Conservation (phyloP, 1,140 invertebrate genomes). For the Heliconius congener region DNA sequence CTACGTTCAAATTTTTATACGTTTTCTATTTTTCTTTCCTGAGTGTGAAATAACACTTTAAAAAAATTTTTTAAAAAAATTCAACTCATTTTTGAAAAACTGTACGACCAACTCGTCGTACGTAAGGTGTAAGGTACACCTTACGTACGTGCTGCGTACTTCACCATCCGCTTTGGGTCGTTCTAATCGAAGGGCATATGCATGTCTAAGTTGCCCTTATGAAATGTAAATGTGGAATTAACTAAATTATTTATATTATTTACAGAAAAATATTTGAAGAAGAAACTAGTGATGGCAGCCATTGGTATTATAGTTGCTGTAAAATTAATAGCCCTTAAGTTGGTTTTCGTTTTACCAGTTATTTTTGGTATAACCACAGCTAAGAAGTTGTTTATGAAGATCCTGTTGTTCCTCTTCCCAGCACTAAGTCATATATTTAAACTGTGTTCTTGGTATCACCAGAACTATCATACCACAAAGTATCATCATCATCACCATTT, state of each 20-base stretch:
- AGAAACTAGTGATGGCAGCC: conserved; percentile 87
- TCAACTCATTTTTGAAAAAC: too few relatives aligned
- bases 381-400: conserved; percentile 90
- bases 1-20: too few relatives aligned
- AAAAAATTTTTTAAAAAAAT: too few relatives aligned
- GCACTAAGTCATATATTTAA: conserved; percentile 91
- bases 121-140: too few relatives aligned
- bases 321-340: conserved; percentile 89
- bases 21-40: too few relatives aligned
- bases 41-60: too few relatives aligned
- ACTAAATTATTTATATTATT: conserved; percentile 51
- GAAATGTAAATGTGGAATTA: too few relatives aligned
- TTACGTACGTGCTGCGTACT: too few relatives aligned
- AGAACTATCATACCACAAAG: conserved; percentile 85
- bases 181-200: too few relatives aligned
- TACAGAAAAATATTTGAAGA: conserved; percentile 88
- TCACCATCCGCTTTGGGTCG: too few relatives aligned
- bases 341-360: conserved; percentile 88
- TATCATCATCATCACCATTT: conserved; percentile 91
- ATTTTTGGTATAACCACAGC: conserved; percentile 89
- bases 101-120: too few relatives aligned
- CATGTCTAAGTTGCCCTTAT: too few relatives aligned
- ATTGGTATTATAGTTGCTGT: conserved; percentile 88
- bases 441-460: conserved; percentile 90
- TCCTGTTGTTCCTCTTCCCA: conserved; percentile 90